A percentile compares a stretch with the other conserved stretches of the same genome.
These are phyloP conservation scores for Verasper variegatus DNA, from an alignment of 2,113 vertebrate genomes.

Conservation along the genomic window DNA sequence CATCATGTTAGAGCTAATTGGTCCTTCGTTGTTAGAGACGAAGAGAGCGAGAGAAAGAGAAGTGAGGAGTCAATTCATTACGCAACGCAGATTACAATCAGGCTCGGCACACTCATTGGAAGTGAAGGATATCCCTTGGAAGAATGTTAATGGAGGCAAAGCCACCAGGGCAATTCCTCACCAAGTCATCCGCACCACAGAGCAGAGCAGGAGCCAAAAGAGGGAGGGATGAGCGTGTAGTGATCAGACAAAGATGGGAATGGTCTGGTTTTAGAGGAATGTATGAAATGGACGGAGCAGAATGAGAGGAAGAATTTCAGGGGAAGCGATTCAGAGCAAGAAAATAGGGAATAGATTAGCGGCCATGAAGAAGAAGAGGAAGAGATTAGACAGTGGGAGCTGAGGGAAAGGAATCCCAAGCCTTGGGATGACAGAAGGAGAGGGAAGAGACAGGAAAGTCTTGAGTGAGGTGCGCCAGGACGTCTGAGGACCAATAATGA, in stretches of 20 bases:
- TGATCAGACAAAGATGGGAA: not conserved
- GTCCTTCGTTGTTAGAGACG: conserved; percentile 24
- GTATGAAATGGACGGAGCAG: not conserved
- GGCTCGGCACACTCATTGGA: conserved; percentile 51
- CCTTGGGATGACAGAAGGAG: conserved; percentile 20
- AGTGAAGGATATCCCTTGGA: conserved; percentile 73
- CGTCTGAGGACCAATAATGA: too few species aligned
- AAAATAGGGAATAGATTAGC: conserved; percentile 26
- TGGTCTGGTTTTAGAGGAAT: conserved; percentile 5
- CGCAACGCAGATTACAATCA: conserved; percentile 72
- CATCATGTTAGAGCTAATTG: conserved; percentile 24
- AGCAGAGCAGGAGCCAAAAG: conserved; percentile 24
- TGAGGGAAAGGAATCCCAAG: conserved; percentile 34
- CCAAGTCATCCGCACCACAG: conserved; percentile 44
- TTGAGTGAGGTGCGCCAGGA: not conserved
- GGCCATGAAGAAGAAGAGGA: conserved; percentile 17
- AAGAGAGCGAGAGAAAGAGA: conserved; percentile 7
- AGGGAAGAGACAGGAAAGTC: conserved; percentile 8
- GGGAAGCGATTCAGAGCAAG: conserved; percentile 1
- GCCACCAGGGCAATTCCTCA: conserved; percentile 40
- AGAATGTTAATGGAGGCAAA: conserved; percentile 76
- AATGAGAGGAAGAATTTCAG: conserved; percentile 11
- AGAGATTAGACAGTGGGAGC: conserved; percentile 27
- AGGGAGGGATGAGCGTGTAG: not conserved
- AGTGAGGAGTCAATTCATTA: conserved; percentile 57